A percentile compares a stretch with the other conserved stretches of the same genome.
Conservation (phyloP, 1,140 invertebrate species). For the Hirudo medicinalis region DNA sequence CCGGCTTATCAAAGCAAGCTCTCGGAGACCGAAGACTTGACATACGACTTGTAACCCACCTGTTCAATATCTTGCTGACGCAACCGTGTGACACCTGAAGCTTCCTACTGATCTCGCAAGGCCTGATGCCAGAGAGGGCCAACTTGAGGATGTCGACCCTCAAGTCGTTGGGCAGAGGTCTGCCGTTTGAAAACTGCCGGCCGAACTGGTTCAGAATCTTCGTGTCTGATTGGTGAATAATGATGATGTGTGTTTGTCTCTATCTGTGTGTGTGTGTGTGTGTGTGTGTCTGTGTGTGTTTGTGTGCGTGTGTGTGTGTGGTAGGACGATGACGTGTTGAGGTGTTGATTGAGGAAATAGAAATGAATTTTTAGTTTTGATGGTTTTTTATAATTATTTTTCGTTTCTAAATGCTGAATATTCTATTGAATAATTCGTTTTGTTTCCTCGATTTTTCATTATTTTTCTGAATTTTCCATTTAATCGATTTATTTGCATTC, state of each 20-base stretch:
- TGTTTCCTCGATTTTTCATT: too few species aligned
- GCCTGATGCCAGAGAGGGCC: constrained; percentile 74
- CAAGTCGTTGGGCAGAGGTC: constrained; percentile 64
- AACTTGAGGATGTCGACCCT: constrained; percentile 77
- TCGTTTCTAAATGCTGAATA: too few species aligned
- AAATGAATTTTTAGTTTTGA: too few species aligned
- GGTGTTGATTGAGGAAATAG: background rate
- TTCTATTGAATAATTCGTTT: too few species aligned
- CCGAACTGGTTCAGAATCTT: constrained; percentile 62
- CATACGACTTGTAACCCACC: constrained; percentile 36
- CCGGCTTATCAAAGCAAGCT: too few species aligned
- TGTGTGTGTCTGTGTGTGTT: background rate
- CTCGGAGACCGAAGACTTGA: too few species aligned
- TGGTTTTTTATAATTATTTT: too few species aligned
- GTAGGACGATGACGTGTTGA: background rate
- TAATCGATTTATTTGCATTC: too few species aligned
- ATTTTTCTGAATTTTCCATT: too few species aligned
- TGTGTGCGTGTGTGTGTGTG: background rate
- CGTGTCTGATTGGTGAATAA: background rate
- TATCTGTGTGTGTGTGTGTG: background rate
- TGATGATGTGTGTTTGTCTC: too few species aligned
- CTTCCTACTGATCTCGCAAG: constrained; percentile 84
- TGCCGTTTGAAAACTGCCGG: constrained; percentile 76
- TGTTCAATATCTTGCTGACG: constrained; percentile 85
- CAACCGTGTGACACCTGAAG: constrained; percentile 84